Evolutionary conservation across 2,113 vertebrate species (phyloP).

Genomic region (Saccopteryx bilineata): DNA sequence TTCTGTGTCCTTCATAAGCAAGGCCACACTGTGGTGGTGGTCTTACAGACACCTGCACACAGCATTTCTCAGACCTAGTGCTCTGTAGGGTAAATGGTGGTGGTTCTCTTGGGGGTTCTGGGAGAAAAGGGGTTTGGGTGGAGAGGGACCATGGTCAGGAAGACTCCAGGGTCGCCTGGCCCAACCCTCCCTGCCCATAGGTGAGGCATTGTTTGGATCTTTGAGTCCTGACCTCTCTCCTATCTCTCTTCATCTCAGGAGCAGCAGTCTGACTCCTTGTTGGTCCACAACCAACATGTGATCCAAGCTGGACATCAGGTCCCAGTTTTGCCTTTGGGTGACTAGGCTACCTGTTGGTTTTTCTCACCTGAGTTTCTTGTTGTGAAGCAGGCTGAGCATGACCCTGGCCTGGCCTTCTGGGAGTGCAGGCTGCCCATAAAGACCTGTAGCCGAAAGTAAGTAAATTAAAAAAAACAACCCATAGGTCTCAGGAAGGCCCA

Average conservation of each 20-base stretch:
- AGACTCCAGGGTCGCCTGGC: background rate
- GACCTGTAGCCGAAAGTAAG: background rate
- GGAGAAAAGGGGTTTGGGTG: background rate
- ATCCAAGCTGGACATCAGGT: background rate
- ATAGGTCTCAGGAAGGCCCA: background rate
- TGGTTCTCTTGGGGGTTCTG: background rate
- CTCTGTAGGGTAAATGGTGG: too few relatives aligned
- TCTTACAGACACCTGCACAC: background rate
- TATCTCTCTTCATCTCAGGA: too few relatives aligned
- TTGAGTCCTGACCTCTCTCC: too few relatives aligned
- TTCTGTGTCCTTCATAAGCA: background rate
- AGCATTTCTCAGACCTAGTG: background rate
- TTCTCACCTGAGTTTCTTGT: background rate
- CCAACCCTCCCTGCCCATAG: too few relatives aligned
- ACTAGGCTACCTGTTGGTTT: background rate
- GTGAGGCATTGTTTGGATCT: background rate
- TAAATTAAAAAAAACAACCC: too few relatives aligned
- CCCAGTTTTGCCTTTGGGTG: background rate
- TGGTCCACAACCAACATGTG: fast-evolving
- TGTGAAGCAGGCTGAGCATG: background rate
- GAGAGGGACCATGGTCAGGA: background rate
- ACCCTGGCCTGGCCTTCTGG: background rate
- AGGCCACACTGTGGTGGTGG: fast-evolving
- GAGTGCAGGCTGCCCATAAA: background rate
- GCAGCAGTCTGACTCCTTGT: too few relatives aligned